Percentiles rank a stretch among this genome's conserved stretches.
Evolutionary conservation across 2,113 vertebrate species (phyloP).

Genomic region (Axis porcinus): DNA sequence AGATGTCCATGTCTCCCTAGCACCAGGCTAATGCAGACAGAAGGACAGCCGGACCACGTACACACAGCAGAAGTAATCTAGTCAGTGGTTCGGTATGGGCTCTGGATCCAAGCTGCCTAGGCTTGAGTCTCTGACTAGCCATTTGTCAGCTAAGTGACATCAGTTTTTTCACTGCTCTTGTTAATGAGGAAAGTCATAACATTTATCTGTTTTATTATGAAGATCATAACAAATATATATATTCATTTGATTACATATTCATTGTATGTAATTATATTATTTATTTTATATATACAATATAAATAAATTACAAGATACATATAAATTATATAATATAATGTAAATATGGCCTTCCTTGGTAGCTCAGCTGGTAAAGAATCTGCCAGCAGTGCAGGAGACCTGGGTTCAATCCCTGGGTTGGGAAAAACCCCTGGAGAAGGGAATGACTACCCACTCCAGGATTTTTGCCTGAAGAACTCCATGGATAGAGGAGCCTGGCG

Average conservation of each 20-base stretch:
- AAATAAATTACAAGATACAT: background rate
- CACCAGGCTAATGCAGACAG: background rate
- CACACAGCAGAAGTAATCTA: background rate
- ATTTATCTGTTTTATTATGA: background rate
- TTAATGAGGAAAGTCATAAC: background rate
- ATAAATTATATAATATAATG: background rate
- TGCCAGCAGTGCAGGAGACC: background rate
- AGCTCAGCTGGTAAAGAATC: background rate
- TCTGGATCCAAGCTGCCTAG: background rate
- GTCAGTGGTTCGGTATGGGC: background rate
- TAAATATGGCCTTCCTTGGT: background rate
- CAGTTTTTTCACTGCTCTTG: background rate
- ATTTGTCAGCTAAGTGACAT: background rate
- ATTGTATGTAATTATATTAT: background rate
- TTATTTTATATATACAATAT: background rate
- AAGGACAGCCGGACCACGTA: fast-evolving
- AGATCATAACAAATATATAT: background rate
- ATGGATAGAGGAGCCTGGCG: background rate
- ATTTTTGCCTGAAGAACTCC: background rate
- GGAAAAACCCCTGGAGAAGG: background rate
- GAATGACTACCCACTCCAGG: background rate
- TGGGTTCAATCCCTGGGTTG: background rate
- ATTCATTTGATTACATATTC: background rate
- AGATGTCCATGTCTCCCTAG: background rate
- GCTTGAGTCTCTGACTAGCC: background rate